phyloP scores from a whole-genome alignment of 2,888 invertebrate species.

The Salpingus planirostris region DNA sequence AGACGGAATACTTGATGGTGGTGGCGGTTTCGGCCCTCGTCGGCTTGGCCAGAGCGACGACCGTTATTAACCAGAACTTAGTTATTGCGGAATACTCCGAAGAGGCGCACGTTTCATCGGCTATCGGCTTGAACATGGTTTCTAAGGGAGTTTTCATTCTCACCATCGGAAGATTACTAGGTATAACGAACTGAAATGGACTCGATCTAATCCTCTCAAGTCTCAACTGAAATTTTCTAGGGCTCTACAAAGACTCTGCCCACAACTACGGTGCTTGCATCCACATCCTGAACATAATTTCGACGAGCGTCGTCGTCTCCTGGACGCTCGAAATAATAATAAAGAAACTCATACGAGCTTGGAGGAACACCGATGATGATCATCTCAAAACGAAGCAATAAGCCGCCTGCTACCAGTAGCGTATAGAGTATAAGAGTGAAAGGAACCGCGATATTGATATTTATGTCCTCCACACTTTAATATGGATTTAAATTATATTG shows the following conservation, averaged over 20 bases:
- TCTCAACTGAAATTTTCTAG: no score
- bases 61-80: conserved; percentile 64
- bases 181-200: conserved; percentile 23
- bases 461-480: no score
- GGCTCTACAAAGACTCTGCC: conserved; percentile 59
- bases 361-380: no score
- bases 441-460: no score
- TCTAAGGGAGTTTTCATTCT: conserved; percentile 61
- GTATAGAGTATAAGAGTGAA: no score
- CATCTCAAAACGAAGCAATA: no score
- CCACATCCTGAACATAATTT: conserved; percentile 51
- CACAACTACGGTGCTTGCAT: conserved; percentile 55
- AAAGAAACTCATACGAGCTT: conserved; percentile 8
- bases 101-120: conserved; percentile 50
- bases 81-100: conserved; percentile 58
- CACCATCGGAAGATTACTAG: conserved; percentile 51
- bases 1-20: conserved; percentile 46
- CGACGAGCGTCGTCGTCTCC: conserved; percentile 46
- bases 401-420: no score
- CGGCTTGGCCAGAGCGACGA: conserved; percentile 64
- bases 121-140: conserved; percentile 64
- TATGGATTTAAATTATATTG: no score
- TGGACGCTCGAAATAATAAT: conserved; percentile 53
- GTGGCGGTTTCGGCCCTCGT: conserved; percentile 51
- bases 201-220: no score